These are phyloP conservation scores for Nesoenas mayeri DNA, from an alignment of 2,113 vertebrate genomes.

Conservation along the genomic window DNA sequence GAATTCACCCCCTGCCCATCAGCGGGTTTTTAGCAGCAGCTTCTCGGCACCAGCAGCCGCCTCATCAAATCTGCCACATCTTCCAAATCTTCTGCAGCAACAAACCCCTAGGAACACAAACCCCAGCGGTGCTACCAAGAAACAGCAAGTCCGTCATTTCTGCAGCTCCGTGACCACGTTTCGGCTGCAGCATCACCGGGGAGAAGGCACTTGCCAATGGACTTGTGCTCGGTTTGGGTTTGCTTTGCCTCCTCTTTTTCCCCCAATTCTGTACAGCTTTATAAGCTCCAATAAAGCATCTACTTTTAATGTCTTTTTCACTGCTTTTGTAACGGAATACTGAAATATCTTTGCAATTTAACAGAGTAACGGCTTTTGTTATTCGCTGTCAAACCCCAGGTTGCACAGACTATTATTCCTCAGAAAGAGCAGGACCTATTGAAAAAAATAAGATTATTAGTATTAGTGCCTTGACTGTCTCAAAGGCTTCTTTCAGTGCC, in stretches of 20 bases:
- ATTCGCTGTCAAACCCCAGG: constrained; percentile 14
- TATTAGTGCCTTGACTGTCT: not conserved
- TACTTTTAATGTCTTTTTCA: constrained; percentile 28
- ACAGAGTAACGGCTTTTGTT: constrained; percentile 23
- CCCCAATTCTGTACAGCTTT: not conserved
- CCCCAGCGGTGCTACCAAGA: not conserved
- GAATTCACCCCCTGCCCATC: not conserved
- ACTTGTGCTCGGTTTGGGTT: not conserved
- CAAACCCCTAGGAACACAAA: not conserved
- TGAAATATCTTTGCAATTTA: constrained; percentile 40
- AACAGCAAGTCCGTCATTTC: not conserved
- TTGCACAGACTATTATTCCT: not conserved
- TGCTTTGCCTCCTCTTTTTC: not conserved
- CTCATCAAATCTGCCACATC: too few species aligned
- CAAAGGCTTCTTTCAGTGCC: not conserved
- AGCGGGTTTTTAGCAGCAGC: too few species aligned
- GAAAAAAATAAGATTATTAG: constrained; percentile 4
- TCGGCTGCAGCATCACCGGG: not conserved
- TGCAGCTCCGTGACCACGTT: not conserved
- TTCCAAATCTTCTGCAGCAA: not conserved
- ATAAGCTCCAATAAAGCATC: not conserved
- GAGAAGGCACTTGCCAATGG: not conserved
- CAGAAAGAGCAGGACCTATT: not conserved
- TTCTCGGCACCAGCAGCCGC: too few species aligned
- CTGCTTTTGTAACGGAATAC: not conserved